A percentile compares a stretch with the other conserved stretches of the same genome.
These are phyloP conservation scores for Psylliodes chrysocephalus DNA, from an alignment of 2,888 invertebrate genomes.

Conservation along the genomic window DNA sequence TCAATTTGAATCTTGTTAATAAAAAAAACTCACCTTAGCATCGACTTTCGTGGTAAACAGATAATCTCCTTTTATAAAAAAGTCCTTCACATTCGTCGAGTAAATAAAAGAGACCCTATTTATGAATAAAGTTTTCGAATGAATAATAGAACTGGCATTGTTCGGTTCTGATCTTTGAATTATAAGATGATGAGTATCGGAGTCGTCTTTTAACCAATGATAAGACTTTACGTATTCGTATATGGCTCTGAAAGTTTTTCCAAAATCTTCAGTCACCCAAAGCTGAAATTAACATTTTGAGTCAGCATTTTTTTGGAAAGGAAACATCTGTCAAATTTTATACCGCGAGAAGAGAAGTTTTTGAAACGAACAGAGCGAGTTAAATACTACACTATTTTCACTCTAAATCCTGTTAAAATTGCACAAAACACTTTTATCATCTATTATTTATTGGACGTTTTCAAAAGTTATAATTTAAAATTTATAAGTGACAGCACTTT, in stretches of 20 bases:
- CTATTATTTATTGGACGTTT: too few relatives aligned
- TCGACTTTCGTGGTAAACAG: constrained; percentile 82
- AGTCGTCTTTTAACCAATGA: constrained; percentile 72
- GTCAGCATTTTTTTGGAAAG: too few relatives aligned
- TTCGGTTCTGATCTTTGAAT: constrained; percentile 76
- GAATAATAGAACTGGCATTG: constrained; percentile 68
- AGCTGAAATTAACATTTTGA: constrained; percentile 67
- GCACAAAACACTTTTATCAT: too few relatives aligned
- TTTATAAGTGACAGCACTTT: too few relatives aligned
- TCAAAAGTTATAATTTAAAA: too few relatives aligned
- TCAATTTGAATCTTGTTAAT: too few relatives aligned
- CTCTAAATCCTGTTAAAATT: too few relatives aligned
- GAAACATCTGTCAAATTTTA: too few relatives aligned
- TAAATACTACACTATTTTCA: too few relatives aligned
- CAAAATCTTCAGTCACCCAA: constrained; percentile 81
- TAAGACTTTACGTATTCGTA: constrained; percentile 82
- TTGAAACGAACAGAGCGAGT: too few relatives aligned
- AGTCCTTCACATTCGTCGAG: constrained; percentile 77
- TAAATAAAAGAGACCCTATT: constrained; percentile 52
- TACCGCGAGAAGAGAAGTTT: too few relatives aligned
- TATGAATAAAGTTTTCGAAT: constrained; percentile 54
- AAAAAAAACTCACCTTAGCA: constrained; percentile 67
- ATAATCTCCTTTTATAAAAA: constrained; percentile 84
- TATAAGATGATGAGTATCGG: constrained; percentile 66
- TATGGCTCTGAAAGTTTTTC: constrained; percentile 75